Evolutionary conservation across 2,888 invertebrate genomes (phyloP).

Genomic region (Cantharis flavilabris): DNA sequence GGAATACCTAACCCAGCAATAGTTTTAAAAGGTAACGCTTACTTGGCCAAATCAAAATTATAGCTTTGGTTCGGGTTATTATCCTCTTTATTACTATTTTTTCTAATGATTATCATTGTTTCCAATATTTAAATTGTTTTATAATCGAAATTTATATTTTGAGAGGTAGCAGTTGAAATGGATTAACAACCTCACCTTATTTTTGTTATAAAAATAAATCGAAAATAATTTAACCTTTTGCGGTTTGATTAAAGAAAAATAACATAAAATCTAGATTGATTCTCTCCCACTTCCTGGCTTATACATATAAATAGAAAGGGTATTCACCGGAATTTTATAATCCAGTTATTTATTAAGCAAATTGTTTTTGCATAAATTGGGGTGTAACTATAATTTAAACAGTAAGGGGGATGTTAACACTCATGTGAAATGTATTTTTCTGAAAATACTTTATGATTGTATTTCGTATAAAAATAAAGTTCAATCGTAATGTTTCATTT

Average conservation of each 20-base stretch:
- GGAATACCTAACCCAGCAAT: background rate
- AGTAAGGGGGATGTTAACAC: background rate
- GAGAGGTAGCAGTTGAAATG: background rate
- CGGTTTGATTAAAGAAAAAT: background rate
- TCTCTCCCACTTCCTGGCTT: slow-evolving; percentile 6
- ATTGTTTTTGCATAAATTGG: background rate
- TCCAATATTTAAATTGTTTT: background rate
- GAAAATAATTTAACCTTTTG: background rate
- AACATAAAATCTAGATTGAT: background rate
- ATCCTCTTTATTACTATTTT: background rate
- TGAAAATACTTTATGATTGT: background rate
- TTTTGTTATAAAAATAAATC: background rate
- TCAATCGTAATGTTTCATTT: background rate
- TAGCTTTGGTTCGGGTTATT: background rate
- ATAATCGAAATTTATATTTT: background rate
- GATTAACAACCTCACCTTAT: background rate
- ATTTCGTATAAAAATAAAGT: background rate
- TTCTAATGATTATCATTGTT: background rate
- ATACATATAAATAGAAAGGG: background rate
- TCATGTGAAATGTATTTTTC: background rate
- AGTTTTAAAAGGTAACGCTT: background rate
- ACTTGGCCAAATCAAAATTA: background rate
- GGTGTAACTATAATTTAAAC: background rate
- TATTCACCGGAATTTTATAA: background rate
- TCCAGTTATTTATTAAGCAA: background rate